phyloP scores from a whole-genome alignment of 2,888 invertebrate genomes.

The Tillus elongatus region DNA sequence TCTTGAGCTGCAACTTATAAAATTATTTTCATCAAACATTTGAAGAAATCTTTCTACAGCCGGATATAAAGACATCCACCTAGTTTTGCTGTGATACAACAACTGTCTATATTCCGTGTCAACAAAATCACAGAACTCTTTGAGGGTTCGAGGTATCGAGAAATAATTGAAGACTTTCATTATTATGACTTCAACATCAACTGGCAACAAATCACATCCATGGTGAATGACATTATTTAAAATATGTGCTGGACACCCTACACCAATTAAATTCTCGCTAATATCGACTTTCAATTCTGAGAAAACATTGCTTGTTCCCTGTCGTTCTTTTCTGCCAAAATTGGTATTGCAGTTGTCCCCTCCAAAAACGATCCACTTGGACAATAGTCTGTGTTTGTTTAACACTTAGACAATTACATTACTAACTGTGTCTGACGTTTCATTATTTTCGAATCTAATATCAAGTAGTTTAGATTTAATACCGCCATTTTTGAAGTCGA shows the following conservation, averaged over 20 bases:
- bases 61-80: conserved; percentile 21
- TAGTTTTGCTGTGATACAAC: conserved; percentile 17
- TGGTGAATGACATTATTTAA: conserved; percentile 20
- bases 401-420: conserved; percentile 8
- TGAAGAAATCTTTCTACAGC: conserved; percentile 19
- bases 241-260: conserved; percentile 21
- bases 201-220: conserved; percentile 18
- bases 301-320: conserved; percentile 19
- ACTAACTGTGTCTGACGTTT: conserved; percentile 9
- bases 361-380: conserved; percentile 15
- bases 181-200: conserved; percentile 22
- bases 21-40: no score
- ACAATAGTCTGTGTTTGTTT: conserved; percentile 7
- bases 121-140: conserved; percentile 10
- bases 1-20: no score
- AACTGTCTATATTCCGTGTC: conserved; percentile 15
- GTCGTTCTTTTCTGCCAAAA: conserved; percentile 21
- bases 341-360: conserved; percentile 18
- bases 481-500: conserved; percentile 18
- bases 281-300: conserved; percentile 15
- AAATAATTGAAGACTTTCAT: conserved; percentile 22
- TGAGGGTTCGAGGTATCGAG: conserved; percentile 14
- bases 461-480: no score
- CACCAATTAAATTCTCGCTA: conserved; percentile 16
- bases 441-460: no score